These are phyloP conservation scores for Chesias legatella DNA, from an alignment of 2,888 invertebrate genomes.

Conservation along the genomic window DNA sequence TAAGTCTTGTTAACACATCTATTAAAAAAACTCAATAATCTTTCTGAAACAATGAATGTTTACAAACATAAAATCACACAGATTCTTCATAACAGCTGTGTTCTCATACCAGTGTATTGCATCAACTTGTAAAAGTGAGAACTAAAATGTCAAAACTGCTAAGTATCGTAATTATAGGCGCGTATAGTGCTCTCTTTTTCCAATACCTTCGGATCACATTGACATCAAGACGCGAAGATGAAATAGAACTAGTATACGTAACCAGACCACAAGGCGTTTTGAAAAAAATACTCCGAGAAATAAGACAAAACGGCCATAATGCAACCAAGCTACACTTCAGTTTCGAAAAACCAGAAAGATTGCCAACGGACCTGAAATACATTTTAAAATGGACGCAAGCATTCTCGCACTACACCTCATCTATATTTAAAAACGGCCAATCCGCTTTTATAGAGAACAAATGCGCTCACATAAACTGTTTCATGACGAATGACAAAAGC, in stretches of 20 bases:
- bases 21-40: background rate
- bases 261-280: conserved; percentile 28
- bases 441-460: conserved; percentile 44
- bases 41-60: conserved; percentile 8
- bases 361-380: conserved; percentile 54
- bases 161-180: conserved; percentile 39
- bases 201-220: conserved; percentile 39
- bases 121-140: too few species aligned
- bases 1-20: too few species aligned
- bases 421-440: conserved; percentile 43
- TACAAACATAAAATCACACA: conserved; percentile 7
- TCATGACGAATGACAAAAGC: conserved; percentile 50
- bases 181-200: conserved; percentile 42
- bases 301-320: conserved; percentile 35
- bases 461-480: conserved; percentile 68
- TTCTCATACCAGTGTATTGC: background rate
- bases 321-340: conserved; percentile 26
- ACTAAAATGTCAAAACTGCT: conserved; percentile 55
- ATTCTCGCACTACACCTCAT: conserved; percentile 36
- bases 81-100: too few species aligned
- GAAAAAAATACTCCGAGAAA: conserved; percentile 34
- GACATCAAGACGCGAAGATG: conserved; percentile 26
- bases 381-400: conserved; percentile 51
- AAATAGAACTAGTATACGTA: conserved; percentile 48
- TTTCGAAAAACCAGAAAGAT: conserved; percentile 39